Conservation (phyloP, 1,140 invertebrate species). For the Drosophila novamexicana region DNA sequence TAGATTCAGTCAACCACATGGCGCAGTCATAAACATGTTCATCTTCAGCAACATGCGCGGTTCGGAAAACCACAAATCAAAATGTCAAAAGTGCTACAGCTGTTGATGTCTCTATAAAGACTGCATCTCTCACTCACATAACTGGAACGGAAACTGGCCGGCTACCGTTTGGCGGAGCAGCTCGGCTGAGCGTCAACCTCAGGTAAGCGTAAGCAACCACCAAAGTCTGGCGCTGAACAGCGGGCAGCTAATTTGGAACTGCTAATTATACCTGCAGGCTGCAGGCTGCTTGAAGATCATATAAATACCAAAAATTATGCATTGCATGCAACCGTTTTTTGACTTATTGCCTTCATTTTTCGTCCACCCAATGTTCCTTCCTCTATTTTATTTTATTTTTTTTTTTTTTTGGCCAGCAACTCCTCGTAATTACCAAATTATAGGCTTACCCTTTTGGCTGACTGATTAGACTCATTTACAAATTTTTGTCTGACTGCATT, state of each 20-base stretch:
- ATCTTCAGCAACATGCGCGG: slow-evolving; percentile 12
- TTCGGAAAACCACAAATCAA: slow-evolving; percentile 68
- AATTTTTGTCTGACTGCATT: slow-evolving; percentile 53
- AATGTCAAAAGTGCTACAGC: slow-evolving; percentile 68
- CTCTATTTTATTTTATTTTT: slow-evolving; percentile 14
- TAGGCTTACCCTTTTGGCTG: slow-evolving; percentile 79
- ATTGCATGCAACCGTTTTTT: slow-evolving; percentile 73
- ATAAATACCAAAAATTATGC: slow-evolving; percentile 64
- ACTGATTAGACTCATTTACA: slow-evolving; percentile 81
- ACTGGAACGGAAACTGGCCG: slow-evolving; percentile 59
- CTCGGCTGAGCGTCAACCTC: not conserved
- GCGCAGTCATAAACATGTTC: slow-evolving; percentile 38
- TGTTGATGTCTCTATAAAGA: slow-evolving; percentile 71
- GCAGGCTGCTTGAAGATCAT: slow-evolving; percentile 23
- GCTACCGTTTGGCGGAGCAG: slow-evolving; percentile 8
- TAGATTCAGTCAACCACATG: slow-evolving; percentile 24
- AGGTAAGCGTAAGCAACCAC: slow-evolving; percentile 44
- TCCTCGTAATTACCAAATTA: slow-evolving; percentile 74
- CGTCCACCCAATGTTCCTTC: slow-evolving; percentile 16
- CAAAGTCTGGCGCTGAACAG: slow-evolving; percentile 33
- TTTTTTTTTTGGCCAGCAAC: slow-evolving; percentile 11
- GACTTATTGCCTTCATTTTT: slow-evolving; percentile 77
- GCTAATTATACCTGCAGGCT: slow-evolving; percentile 73
- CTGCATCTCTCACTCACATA: slow-evolving; percentile 31
- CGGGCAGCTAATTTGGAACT: slow-evolving; percentile 53